phyloP scores from a whole-genome alignment of 2,888 invertebrate species.

The Tachina lurida region DNA sequence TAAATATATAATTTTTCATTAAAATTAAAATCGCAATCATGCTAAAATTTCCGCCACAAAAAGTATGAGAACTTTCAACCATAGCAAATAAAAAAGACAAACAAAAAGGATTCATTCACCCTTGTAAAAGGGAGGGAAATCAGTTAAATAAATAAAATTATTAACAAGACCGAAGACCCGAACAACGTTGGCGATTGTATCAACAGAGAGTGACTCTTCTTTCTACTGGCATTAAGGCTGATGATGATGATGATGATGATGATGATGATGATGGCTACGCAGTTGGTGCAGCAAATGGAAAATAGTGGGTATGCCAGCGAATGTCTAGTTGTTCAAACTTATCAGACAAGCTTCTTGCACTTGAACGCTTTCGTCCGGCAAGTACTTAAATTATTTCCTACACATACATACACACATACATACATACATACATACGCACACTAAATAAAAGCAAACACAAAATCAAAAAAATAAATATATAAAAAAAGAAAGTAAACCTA shows the following conservation, averaged over 20 bases:
- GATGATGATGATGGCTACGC: constrained; percentile 17
- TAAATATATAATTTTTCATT: constrained; percentile 70
- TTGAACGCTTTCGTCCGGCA: constrained; percentile 17
- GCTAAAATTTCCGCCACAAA: constrained; percentile 48
- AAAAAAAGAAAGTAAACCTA: constrained; percentile 33
- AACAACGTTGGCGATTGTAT: constrained; percentile 62
- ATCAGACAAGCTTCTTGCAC: constrained; percentile 5
- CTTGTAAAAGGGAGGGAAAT: constrained; percentile 33
- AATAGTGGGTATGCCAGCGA: background rate
- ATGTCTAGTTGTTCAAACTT: constrained; percentile 20
- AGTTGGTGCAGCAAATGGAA: background rate
- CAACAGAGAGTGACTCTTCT: constrained; percentile 26
- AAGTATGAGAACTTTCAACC: constrained; percentile 33
- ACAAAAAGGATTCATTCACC: constrained; percentile 56
- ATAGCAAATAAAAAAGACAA: background rate
- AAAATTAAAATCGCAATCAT: constrained; percentile 70
- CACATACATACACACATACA: constrained; percentile 44
- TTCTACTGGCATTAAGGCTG: constrained; percentile 23
- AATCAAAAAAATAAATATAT: background rate
- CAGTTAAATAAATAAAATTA: constrained; percentile 60
- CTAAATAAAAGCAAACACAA: background rate
- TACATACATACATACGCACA: constrained; percentile 48
- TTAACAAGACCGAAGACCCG: constrained; percentile 27
- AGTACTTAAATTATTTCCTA: constrained; percentile 59
- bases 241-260: constrained; percentile 17